Evolutionary conservation across 2,113 vertebrate species (phyloP), one percentile per base, ranked within the genome.

Genomic region (Philantomba maxwellii): DNA sequence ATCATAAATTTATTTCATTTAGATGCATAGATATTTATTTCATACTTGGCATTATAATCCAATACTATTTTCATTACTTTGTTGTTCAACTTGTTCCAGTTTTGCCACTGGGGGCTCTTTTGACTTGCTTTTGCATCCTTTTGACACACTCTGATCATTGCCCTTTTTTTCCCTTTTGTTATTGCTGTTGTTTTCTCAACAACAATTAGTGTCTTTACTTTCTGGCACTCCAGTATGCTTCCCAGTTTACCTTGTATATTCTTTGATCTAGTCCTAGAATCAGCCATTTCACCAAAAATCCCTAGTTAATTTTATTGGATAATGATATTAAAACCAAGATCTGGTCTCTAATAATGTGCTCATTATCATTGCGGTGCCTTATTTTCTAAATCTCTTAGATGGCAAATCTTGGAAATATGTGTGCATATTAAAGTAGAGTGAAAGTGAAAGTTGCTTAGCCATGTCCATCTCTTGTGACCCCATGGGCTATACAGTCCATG

Each of bases 21-120:
- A 28, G 55, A 58, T 39, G 39, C 25, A 43, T 58, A 55, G 5
- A 84, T 58, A 58, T 58, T 73, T 94, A 94, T 75, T 84, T 94
- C 60, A 75, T 62, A 25, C 15, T 90, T 51, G 51, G 55, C 21
- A 23, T 53, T 70, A 85, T 39, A 77, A 77, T 94, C 3, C 53
- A 12, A 60, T 21, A n/a, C 3, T 75, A 43, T 55, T 55, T 23
- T 83, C 51, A 39, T 89, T 78, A 53, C 43, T 90, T 28, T 64
- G 15, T 21, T 83, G 2, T 84, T 92, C 13, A 62, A 8, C 8
- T 21, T 60, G 4, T 39, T 55, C 28, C 30, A 47, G 21, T 12
- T 86, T 39, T 91, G 47, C 28, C 12, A 7, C 2, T 17, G 70
- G 26, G 55, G 62, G 39, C 8, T 83, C 26, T 73, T 85, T 49